Conservation (phyloP, 1,140 invertebrate genomes). For the Melitaea cinxia region DNA sequence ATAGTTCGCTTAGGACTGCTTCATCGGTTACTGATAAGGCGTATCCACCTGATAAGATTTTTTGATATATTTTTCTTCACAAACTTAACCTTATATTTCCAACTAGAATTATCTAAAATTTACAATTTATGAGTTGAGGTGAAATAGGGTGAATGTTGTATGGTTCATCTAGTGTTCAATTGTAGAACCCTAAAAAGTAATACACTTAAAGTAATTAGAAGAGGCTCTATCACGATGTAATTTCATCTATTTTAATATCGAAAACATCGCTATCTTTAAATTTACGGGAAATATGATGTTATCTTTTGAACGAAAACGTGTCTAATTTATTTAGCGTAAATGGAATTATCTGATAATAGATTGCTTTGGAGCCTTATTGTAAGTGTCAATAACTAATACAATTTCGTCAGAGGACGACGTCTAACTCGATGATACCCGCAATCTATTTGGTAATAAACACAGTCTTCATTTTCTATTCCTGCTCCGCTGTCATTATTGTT, state of each 20-base stretch:
- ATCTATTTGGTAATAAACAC: conserved; percentile 18
- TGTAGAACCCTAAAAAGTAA: background rate
- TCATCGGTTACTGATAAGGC: too few species aligned
- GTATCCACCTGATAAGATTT: too few species aligned
- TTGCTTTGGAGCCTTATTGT: conserved; percentile 11
- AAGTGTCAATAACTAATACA: conserved; percentile 22
- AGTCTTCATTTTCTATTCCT: background rate
- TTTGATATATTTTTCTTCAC: too few species aligned
- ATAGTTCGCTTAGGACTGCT: too few species aligned
- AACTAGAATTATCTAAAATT: too few species aligned
- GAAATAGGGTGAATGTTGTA: too few species aligned
- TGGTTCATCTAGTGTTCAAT: background rate
- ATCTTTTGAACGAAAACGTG: conserved; percentile 1
- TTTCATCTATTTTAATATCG: background rate
- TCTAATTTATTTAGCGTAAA: conserved; percentile 4
- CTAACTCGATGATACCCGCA: conserved; percentile 21
- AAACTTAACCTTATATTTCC: too few species aligned
- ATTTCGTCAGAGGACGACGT: conserved; percentile 21
- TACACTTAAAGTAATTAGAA: background rate
- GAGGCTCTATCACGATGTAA: background rate
- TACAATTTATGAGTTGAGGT: too few species aligned
- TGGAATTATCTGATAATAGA: conserved; percentile 5
- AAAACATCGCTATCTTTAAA: background rate
- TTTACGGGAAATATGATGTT: background rate
- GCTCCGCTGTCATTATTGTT: too few species aligned